Evolutionary conservation across 2,797 vertebrate genomes (phyloP), one percentile per base, ranked within the genome.

Genomic region (Mormyrops attenuatus): DNA sequence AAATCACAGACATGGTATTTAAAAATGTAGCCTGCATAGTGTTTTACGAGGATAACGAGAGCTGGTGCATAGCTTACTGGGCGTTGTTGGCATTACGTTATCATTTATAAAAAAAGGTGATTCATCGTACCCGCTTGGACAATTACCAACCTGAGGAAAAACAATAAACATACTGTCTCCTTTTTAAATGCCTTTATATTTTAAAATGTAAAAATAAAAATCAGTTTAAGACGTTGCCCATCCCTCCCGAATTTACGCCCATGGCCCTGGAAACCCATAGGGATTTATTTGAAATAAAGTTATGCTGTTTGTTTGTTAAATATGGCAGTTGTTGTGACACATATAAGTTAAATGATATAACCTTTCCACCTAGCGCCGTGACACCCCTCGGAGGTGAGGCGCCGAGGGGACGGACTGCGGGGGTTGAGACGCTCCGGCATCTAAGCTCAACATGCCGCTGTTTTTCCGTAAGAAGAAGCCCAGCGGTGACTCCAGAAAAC

Each of bases 401-500:
- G 73, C 34, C 73, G 5, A 8, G 17, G 73, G 41, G 73, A 20
- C 73, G 0, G 20, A 80, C 8, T 38, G 66, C 30, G 66, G 66
- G 73, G 73, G 73, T 47, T 7, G 38, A 47, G 38, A 47, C 38
- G 8, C 38, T 41, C 38, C 34, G 7, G 15, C 85, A 88, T 7
- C n/a, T 77, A 50, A 55, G 50, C 85, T 77, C 91, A 92, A 20
- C 20, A 99, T 99, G 98, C 96, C 97, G 2, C 96, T 98, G 55
- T 99, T 99, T 95, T 97, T 96, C 94, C 96, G 95, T 80, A 99
- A 96, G 95, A 97, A 94, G 94, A 99, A 98, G 91, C 97, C 96
- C 88, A 98, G 96, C 0, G 96, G 97, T 0, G 97, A 98, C 17
- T 96, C 97, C 69, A 96, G 95, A 90, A 99, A 98, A 91, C 97